Conservation (phyloP, 2,113 vertebrate species). For the Trochalopteron elliotii region DNA sequence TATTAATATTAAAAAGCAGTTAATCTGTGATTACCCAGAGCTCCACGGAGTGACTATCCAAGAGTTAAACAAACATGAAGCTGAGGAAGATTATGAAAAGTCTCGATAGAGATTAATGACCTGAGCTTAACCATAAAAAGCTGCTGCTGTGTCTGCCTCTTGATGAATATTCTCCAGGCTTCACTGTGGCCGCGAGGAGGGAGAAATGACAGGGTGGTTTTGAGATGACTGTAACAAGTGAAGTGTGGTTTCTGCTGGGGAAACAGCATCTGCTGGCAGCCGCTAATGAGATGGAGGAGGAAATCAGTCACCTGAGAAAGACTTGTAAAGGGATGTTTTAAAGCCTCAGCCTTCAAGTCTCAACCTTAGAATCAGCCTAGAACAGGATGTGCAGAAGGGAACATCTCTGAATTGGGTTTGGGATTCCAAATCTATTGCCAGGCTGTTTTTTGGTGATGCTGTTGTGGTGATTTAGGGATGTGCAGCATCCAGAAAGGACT, state of each 20-base stretch:
- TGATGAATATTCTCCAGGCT: conserved; percentile 15
- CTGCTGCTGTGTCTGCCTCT: background rate
- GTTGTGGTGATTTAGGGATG: background rate
- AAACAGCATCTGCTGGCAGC: background rate
- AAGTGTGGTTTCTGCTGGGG: conserved; percentile 12
- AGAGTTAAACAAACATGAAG: conserved; percentile 24
- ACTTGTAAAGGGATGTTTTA: background rate
- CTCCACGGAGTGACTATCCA: background rate
- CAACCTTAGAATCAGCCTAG: background rate
- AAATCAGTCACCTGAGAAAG: conserved; percentile 27
- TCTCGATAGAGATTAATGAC: conserved; percentile 17
- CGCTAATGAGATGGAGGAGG: background rate
- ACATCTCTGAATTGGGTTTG: background rate
- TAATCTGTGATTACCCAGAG: conserved; percentile 15
- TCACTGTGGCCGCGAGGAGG: accelerated
- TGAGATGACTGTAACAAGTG: background rate
- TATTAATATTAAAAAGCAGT: conserved; percentile 36
- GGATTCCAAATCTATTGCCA: background rate
- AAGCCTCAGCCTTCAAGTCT: background rate
- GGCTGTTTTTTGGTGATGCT: background rate
- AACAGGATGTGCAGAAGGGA: background rate
- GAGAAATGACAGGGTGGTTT: background rate
- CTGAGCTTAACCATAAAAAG: background rate
- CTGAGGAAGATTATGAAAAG: conserved; percentile 9
- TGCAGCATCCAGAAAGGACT: background rate